Percentiles rank a stretch among this genome's conserved stretches.
phyloP scores from a whole-genome alignment of 1,140 invertebrate genomes.

The Drosophila jambulina region DNA sequence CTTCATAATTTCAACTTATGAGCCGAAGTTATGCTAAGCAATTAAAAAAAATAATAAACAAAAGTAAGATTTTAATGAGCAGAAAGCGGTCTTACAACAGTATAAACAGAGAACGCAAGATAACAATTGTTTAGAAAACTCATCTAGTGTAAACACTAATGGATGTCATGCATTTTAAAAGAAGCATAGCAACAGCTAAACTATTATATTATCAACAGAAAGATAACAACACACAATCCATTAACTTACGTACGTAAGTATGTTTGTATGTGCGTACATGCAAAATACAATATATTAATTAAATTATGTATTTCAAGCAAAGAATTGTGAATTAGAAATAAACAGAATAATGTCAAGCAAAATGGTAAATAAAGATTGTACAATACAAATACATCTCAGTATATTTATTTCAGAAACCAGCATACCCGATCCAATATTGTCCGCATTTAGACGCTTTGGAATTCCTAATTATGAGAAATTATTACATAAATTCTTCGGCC shows the following conservation, averaged over 20 bases:
- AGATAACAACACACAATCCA: constrained; percentile 37
- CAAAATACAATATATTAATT: constrained; percentile 72
- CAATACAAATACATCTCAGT: constrained; percentile 18
- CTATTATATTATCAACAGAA: constrained; percentile 61
- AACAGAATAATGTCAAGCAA: constrained; percentile 72
- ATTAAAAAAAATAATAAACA: constrained; percentile 36
- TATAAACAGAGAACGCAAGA: constrained; percentile 25
- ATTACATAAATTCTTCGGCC: neutral
- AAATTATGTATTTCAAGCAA: constrained; percentile 81
- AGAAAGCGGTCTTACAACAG: constrained; percentile 8
- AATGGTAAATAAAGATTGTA: constrained; percentile 79
- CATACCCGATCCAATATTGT: neutral
- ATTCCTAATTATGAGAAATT: too few species aligned
- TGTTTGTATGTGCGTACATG: constrained; percentile 59
- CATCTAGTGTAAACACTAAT: constrained; percentile 44
- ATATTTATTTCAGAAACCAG: neutral
- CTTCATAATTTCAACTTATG: constrained; percentile 34
- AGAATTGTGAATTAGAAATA: constrained; percentile 83
- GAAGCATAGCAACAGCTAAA: constrained; percentile 64
- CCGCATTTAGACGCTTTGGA: too few species aligned
- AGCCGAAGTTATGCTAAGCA: constrained; percentile 54
- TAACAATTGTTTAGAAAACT: constrained; percentile 39
- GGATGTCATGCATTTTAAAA: constrained; percentile 59
- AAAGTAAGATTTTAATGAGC: constrained; percentile 47
- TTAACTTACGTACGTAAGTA: constrained; percentile 45